Conservation (phyloP, 1,140 invertebrate species). For the Danaus melanippus region DNA sequence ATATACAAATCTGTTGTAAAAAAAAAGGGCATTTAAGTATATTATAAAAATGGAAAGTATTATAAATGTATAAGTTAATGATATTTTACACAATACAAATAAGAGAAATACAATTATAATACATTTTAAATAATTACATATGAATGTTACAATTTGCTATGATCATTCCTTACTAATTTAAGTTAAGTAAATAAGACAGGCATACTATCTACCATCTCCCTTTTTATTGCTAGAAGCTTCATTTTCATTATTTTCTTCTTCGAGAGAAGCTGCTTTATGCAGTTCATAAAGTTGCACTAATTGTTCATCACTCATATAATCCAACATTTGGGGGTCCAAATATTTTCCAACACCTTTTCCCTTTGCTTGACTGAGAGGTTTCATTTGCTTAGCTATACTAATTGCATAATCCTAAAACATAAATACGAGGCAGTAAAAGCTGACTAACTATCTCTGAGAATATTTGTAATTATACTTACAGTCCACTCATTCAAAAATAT, state of each 20-base stretch:
- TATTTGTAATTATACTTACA: conserved; percentile 72
- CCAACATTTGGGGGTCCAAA: conserved; percentile 76
- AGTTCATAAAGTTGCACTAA: conserved; percentile 87
- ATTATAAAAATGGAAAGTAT: too few species aligned
- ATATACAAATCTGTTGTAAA: too few species aligned
- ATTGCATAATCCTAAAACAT: conserved; percentile 81
- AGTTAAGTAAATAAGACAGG: too few species aligned
- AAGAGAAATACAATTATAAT: too few species aligned
- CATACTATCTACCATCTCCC: conserved; percentile 10
- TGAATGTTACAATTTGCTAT: conserved; percentile 3
- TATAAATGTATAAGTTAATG: too few species aligned
- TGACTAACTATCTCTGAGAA: conserved; percentile 3
- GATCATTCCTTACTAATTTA: too few species aligned
- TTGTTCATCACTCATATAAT: conserved; percentile 86
- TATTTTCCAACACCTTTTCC: conserved; percentile 74
- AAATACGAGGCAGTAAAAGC: too few species aligned
- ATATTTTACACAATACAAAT: too few species aligned
- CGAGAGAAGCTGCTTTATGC: conserved; percentile 75
- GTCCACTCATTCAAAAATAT: conserved; percentile 92
- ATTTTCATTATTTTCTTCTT: conserved; percentile 17
- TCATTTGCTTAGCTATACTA: conserved; percentile 80
- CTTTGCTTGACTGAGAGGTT: conserved; percentile 72
- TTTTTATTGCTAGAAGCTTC: conserved; percentile 9
- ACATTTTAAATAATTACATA: not conserved
- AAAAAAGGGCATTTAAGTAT: too few species aligned